Conservation (phyloP, 2,113 vertebrate genomes). For the Amphiprion percula region DNA sequence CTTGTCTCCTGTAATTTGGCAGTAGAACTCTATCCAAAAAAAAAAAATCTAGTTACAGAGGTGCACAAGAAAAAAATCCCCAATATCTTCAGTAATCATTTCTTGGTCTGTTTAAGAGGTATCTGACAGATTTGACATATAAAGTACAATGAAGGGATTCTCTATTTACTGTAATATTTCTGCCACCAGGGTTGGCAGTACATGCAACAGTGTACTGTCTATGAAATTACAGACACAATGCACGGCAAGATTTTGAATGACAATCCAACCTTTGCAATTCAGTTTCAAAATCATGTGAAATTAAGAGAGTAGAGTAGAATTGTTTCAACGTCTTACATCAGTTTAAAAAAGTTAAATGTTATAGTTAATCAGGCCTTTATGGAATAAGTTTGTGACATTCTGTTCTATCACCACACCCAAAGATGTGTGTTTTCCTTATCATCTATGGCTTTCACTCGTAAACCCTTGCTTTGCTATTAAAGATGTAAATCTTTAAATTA, state of each 20-base stretch:
- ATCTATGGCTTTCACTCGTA: too few species aligned
- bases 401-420: too few species aligned
- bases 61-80: background rate
- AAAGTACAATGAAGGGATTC: background rate
- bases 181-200: background rate
- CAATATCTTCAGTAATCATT: slow-evolving; percentile 10
- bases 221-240: slow-evolving; percentile 8
- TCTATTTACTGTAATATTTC: background rate
- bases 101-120: background rate
- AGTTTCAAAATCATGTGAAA: background rate
- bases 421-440: background rate
- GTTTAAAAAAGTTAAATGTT: background rate
- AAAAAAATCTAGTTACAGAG: background rate
- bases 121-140: background rate
- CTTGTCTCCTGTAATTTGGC: slow-evolving; percentile 9
- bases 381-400: background rate
- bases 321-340: background rate
- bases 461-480: too few species aligned
- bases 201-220: background rate
- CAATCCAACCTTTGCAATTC: background rate
- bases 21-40: background rate
- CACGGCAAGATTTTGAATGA: background rate
- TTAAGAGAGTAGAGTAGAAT: slow-evolving; percentile 7
- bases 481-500: too few species aligned
- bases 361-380: background rate